Evolutionary conservation across 1,140 invertebrate species (phyloP), one percentile per base, ranked within the genome.

Genomic region (Andrena cerasifolii): DNA sequence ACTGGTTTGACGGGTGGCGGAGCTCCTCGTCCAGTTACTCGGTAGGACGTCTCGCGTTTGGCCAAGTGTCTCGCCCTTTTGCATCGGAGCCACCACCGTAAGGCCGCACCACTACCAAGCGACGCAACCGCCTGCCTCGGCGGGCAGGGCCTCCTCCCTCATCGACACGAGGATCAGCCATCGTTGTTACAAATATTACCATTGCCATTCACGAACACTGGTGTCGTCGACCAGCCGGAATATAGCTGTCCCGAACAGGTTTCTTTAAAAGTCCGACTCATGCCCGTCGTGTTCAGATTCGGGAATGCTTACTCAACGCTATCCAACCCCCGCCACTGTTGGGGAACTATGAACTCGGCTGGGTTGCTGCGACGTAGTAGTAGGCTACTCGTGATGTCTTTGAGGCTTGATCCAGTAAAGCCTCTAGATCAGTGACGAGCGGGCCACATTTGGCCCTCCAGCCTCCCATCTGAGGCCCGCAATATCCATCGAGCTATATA

Each of bases 1-100:
- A 92, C 91, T 92, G 91, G 91, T 92, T 92, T 92, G 91, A 92
- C 91, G 89, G 83, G 91, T 92, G 87, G 67, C 87, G 80, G 83
- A 10, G 73, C 82, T 87, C 83, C 86, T 75, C 84, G 83, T 78
- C 76, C 84, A 82, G 84, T 87, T 80, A 84, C 85, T 63, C 70
- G 68, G 82, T 68, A 82, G 80, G 79, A 84, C 71, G 84, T 83
- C 82, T 80, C 71, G 77, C 65, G 79, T 86, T 83, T 78, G 40
- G 58, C 76, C 68, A 36, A 40, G 36, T 47, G 36, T 63, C 47
- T 61, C 54, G 67, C 54, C 56, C 67, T 62, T 54, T 54, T 36
- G 8, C 28, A 14, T 77, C 79, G 58, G 72, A 62, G 51, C 77
- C 65, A 63, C 40, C 26, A 33, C 1, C 43, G 33, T 43, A 24